These are phyloP conservation scores for Bombus consobrinus DNA, from an alignment of 1,140 invertebrate species.

Conservation along the genomic window DNA sequence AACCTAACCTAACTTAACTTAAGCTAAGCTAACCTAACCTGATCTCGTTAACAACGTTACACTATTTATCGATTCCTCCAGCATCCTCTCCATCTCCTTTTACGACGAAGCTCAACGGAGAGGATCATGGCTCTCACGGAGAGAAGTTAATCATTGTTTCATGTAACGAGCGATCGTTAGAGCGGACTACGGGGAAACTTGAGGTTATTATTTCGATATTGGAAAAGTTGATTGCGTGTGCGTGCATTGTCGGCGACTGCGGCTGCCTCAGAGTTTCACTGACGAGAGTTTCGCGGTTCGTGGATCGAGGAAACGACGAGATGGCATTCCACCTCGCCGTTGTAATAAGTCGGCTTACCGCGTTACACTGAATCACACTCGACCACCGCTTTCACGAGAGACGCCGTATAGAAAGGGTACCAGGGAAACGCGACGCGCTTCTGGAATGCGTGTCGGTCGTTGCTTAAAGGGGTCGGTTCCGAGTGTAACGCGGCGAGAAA, in stretches of 20 bases:
- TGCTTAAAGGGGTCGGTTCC: not conserved
- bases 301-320: conserved; percentile 7
- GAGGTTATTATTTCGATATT: conserved; percentile 19
- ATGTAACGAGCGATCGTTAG: conserved; percentile 4
- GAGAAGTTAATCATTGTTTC: conserved; percentile 10
- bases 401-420: not conserved
- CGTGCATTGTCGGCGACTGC: not conserved
- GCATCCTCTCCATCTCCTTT: not conserved
- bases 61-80: not conserved
- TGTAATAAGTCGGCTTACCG: not conserved
- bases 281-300: not conserved
- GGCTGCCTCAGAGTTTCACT: not conserved
- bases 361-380: conserved; percentile 4
- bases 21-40: not conserved
- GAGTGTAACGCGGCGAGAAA: not conserved
- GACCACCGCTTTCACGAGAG: not conserved
- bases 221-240: not conserved
- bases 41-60: not conserved
- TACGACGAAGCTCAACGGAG: not conserved
- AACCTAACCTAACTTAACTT: not conserved
- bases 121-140: not conserved
- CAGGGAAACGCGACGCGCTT: not conserved
- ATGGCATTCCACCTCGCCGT: not conserved
- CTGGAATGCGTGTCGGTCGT: conserved; percentile 2
- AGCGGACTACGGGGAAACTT: not conserved